Conservation (phyloP, 2,888 invertebrate genomes). For the Cephus pygmeus region DNA sequence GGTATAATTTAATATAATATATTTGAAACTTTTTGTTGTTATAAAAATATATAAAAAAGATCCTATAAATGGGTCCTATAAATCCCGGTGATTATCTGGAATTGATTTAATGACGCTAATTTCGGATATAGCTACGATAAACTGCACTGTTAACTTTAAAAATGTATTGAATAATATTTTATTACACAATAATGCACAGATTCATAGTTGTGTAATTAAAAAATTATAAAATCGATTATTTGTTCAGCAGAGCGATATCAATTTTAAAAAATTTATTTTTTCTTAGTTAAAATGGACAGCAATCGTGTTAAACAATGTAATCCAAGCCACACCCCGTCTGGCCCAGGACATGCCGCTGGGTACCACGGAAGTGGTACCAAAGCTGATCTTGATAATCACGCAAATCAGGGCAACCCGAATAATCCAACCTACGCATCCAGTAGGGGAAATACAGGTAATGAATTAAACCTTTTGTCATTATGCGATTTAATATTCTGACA, state of each 20-base stretch:
- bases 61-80: no score
- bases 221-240: neutral
- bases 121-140: neutral
- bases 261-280: neutral
- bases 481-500: no score
- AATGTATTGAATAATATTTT: neutral
- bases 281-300: no score
- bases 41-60: neutral
- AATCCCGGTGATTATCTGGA: neutral
- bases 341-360: slow-evolving; percentile 43
- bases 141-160: neutral
- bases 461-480: no score
- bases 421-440: slow-evolving; percentile 45
- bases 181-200: neutral
- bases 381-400: slow-evolving; percentile 47
- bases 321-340: slow-evolving; percentile 38
- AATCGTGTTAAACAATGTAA: slow-evolving; percentile 51
- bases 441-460: slow-evolving; percentile 27
- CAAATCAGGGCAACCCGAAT: slow-evolving; percentile 53
- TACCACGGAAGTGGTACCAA: slow-evolving; percentile 36
- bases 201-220: neutral
- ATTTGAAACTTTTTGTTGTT: neutral
- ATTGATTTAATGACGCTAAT: neutral
- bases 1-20: neutral
- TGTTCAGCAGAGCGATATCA: neutral